Evolutionary conservation across 2,113 vertebrate genomes (phyloP).

Genomic region (Rhombomys opimus): DNA sequence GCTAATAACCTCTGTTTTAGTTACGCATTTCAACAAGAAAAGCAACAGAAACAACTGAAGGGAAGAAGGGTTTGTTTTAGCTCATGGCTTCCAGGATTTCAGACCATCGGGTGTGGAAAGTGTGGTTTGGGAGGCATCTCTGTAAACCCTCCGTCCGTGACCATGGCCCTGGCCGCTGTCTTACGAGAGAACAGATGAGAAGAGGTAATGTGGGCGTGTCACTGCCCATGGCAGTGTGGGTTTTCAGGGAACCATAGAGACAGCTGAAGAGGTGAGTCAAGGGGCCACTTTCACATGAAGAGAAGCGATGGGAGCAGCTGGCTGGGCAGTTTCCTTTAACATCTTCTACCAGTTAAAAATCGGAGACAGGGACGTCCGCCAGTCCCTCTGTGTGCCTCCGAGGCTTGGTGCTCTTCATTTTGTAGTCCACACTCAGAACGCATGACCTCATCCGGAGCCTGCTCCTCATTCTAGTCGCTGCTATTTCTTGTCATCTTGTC

Average conservation of each 20-base stretch:
- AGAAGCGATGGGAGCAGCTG: not conserved
- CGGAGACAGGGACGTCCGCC: too few species aligned
- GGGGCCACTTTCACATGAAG: accelerated
- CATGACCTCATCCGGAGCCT: not conserved
- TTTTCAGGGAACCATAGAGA: not conserved
- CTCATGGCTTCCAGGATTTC: not conserved
- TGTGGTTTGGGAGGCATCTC: not conserved
- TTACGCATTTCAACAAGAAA: not conserved
- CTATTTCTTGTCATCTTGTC: not conserved
- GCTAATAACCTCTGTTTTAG: not conserved
- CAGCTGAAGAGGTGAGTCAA: not conserved
- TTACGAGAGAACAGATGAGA: not conserved
- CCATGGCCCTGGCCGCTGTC: not conserved
- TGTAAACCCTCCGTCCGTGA: not conserved
- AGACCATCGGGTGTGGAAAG: not conserved
- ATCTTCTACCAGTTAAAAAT: not conserved
- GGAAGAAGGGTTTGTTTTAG: not conserved
- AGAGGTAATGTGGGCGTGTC: not conserved
- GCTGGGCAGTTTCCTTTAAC: not conserved
- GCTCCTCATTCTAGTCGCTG: not conserved
- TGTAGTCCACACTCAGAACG: not conserved
- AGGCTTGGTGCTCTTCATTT: not conserved
- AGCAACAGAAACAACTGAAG: not conserved
- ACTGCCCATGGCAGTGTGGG: not conserved
- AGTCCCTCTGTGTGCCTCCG: not conserved